Evolutionary conservation across 2,888 invertebrate genomes (phyloP).

Genomic region (Magallana nippona): DNA sequence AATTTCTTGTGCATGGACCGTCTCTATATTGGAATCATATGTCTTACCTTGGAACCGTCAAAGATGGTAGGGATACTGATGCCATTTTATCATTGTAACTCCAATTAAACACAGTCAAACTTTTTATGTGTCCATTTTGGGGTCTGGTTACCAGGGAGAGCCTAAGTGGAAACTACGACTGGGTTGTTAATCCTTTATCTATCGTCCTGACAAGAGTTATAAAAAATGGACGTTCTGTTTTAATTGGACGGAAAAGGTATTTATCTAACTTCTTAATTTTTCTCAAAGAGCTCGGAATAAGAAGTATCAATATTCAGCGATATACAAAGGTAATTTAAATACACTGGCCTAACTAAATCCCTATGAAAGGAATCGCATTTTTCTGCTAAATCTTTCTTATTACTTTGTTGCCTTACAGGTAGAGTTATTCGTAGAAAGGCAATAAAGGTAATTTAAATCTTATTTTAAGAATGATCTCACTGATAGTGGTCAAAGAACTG

Average conservation of each 20-base stretch:
- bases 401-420: not conserved
- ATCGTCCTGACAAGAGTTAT: not conserved
- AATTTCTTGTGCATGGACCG: not conserved
- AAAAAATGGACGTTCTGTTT: not conserved
- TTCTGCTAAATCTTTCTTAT: slow-evolving; percentile 19
- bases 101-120: not conserved
- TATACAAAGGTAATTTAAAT: not conserved
- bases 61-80: not conserved
- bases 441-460: not conserved
- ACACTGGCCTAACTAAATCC: slow-evolving; percentile 24
- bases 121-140: not conserved
- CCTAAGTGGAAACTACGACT: not conserved
- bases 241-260: slow-evolving; percentile 8
- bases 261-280: slow-evolving; percentile 21
- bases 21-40: not conserved
- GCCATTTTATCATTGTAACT: slow-evolving; percentile 15
- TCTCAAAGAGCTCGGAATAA: slow-evolving; percentile 1
- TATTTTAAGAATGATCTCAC: not conserved
- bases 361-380: not conserved
- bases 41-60: slow-evolving; percentile 18
- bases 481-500: not conserved
- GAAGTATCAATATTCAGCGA: slow-evolving; percentile 15
- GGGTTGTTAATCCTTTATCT: not conserved
- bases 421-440: not conserved
- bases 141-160: not conserved